These are phyloP conservation scores for Bradysia coprophila DNA, from an alignment of 1,140 invertebrate genomes.

Conservation along the genomic window DNA sequence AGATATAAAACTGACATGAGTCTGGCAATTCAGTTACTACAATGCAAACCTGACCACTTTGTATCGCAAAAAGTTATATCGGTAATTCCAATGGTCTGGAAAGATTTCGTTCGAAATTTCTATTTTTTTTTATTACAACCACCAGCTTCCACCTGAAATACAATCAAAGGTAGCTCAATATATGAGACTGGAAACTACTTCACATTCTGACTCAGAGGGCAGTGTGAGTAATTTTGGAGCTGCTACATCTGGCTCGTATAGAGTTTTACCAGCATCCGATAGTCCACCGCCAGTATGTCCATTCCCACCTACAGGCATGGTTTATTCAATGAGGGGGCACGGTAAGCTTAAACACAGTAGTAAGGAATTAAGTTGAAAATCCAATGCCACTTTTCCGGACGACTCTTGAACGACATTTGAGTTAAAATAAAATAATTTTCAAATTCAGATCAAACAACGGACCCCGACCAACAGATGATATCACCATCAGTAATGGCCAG, in stretches of 20 bases:
- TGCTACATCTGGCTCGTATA: constrained; percentile 21
- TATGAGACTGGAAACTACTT: constrained; percentile 45
- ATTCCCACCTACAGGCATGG: constrained; percentile 76
- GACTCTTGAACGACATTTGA: background rate
- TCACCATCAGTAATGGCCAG: constrained; percentile 86
- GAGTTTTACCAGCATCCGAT: constrained; percentile 23
- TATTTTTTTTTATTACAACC: background rate
- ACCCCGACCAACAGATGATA: constrained; percentile 46
- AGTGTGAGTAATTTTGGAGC: constrained; percentile 21
- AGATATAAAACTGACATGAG: constrained; percentile 88
- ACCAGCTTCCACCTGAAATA: constrained; percentile 73
- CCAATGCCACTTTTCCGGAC: no score
- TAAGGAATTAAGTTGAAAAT: no score
- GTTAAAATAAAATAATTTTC: background rate
- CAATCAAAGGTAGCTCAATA: constrained; percentile 74
- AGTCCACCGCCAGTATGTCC: constrained; percentile 24
- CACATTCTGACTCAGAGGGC: constrained; percentile 26
- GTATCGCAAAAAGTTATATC: constrained; percentile 79
- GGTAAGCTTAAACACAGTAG: constrained; percentile 29
- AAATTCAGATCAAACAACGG: background rate
- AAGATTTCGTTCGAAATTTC: constrained; percentile 2
- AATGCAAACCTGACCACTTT: constrained; percentile 91
- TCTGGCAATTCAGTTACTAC: constrained; percentile 80
- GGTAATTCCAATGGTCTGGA: no score
- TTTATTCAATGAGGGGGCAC: constrained; percentile 47